Evolutionary conservation across 2,888 invertebrate genomes (phyloP).

Genomic region (Platynereis dumerilii): DNA sequence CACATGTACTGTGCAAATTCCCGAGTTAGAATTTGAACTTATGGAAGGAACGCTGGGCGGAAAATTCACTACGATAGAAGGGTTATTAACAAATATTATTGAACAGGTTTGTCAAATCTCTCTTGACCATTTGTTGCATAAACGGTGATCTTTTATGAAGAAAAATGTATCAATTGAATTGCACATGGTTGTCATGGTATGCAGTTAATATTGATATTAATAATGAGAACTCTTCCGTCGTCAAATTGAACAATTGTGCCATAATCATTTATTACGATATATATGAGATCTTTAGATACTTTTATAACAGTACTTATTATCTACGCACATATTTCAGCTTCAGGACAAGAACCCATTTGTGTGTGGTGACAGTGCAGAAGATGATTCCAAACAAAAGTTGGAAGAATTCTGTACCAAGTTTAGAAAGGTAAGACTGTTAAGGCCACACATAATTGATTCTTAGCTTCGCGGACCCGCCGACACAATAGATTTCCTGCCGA

Average conservation of each 20-base stretch:
- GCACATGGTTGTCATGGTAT: background rate
- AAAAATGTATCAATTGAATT: background rate
- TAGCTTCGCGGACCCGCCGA: too few species aligned
- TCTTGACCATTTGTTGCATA: background rate
- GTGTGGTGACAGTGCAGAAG: constrained; percentile 72
- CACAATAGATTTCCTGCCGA: too few species aligned
- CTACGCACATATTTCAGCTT: constrained; percentile 69
- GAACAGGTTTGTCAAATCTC: constrained; percentile 69
- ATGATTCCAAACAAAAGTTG: constrained; percentile 64
- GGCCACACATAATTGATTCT: too few species aligned
- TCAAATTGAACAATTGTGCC: too few species aligned
- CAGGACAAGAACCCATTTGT: constrained; percentile 72
- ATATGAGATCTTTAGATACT: too few species aligned
- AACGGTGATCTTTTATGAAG: too few species aligned
- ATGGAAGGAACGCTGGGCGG: constrained; percentile 88
- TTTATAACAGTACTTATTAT: too few species aligned
- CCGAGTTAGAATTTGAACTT: constrained; percentile 83
- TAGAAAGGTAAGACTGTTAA: constrained; percentile 66
- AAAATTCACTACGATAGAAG: constrained; percentile 94
- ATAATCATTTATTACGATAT: too few species aligned
- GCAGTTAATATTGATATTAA: too few species aligned
- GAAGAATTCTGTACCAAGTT: constrained; percentile 73
- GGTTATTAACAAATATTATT: constrained; percentile 78
- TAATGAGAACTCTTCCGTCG: too few species aligned
- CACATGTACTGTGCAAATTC: constrained; percentile 79